phyloP scores from a whole-genome alignment of 2,113 vertebrate species.

The Halichoerus grypus region DNA sequence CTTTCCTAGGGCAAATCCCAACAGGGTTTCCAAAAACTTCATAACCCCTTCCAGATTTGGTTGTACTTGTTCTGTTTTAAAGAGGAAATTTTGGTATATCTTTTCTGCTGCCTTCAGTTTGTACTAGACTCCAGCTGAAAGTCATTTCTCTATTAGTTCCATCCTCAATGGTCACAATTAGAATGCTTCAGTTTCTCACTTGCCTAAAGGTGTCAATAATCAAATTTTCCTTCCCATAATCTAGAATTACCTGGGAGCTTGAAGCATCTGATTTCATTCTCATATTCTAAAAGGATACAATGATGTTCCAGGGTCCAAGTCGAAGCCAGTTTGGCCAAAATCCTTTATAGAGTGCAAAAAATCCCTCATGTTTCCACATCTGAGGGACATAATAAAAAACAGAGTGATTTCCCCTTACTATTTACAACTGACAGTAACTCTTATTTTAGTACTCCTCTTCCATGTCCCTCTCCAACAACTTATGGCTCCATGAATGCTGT shows the following conservation, averaged over 20 bases:
- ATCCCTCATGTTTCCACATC: constrained; percentile 97
- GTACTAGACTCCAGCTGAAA: constrained; percentile 46
- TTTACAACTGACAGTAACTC: constrained; percentile 51
- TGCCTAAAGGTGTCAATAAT: constrained; percentile 42
- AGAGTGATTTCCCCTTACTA: constrained; percentile 48
- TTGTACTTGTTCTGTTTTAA: neutral
- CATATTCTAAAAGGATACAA: constrained; percentile 93
- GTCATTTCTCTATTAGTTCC: constrained; percentile 26
- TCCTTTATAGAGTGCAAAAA: constrained; percentile 98
- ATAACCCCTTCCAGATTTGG: constrained; percentile 25
- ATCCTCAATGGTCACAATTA: constrained; percentile 14
- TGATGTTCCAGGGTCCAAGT: constrained; percentile 99
- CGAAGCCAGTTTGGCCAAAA: constrained; percentile 99
- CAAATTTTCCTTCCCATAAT: constrained; percentile 15
- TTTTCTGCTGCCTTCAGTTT: constrained; percentile 43
- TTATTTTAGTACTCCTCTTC: neutral
- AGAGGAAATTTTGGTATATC: neutral
- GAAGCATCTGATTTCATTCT: constrained; percentile 53
- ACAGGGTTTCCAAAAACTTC: constrained; percentile 37
- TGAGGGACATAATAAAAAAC: constrained; percentile 79
- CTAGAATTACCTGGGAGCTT: constrained; percentile 57
- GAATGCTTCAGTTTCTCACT: constrained; percentile 7
- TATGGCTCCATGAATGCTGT: neutral
- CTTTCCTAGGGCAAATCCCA: constrained; percentile 14
- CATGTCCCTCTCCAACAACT: neutral